Conservation (phyloP, 2,797 vertebrate species). For the Spea hammondii region DNA sequence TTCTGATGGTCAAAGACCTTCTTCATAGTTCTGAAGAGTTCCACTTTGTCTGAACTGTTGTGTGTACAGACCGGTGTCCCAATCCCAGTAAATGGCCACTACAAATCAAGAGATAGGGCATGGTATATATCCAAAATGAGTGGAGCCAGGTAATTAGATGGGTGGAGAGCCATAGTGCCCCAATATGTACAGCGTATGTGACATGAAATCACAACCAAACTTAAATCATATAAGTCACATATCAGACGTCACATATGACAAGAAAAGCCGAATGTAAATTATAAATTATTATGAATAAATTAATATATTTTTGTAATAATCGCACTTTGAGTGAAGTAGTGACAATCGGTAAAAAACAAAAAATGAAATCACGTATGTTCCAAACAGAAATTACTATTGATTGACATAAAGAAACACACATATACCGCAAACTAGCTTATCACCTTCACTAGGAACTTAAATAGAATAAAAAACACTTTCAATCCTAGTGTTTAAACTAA, state of each 20-base stretch:
- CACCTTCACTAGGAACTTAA: slow-evolving; percentile 19
- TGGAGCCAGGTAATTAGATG: no score
- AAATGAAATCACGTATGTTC: slow-evolving; percentile 10
- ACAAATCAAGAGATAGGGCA: no score
- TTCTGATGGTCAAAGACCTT: no score
- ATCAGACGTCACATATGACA: neutral
- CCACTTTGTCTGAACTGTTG: no score
- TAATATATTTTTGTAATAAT: neutral
- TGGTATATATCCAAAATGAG: no score
- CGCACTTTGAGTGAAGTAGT: slow-evolving; percentile 4
- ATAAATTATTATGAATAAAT: neutral
- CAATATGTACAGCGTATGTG: no score
- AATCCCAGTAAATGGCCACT: no score
- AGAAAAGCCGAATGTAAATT: neutral
- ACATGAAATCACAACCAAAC: no score
- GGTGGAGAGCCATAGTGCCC: no score
- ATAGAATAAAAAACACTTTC: slow-evolving; percentile 35
- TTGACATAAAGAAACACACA: slow-evolving; percentile 37
- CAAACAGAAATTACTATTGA: slow-evolving; percentile 32
- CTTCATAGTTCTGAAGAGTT: no score
- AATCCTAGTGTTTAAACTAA: slow-evolving; percentile 39
- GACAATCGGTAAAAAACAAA: neutral
- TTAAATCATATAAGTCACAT: no score
- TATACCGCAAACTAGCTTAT: slow-evolving; percentile 28
- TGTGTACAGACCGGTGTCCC: no score